Evolutionary conservation across 2,113 vertebrate species (phyloP).

Genomic region (Egretta garzetta): DNA sequence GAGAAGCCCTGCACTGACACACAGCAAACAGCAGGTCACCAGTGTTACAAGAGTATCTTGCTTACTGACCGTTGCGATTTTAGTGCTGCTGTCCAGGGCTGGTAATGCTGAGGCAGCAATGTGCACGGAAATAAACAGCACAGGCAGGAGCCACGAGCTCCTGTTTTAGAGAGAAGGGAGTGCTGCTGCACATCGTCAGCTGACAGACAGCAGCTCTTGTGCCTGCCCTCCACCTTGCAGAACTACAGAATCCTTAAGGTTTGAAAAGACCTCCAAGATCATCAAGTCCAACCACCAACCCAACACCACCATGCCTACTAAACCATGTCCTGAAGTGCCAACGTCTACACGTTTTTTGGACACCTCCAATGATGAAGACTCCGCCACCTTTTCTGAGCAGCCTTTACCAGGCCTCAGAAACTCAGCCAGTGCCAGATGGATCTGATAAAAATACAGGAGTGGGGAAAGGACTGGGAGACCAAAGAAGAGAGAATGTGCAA

Average conservation of each 20-base stretch:
- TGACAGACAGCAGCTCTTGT: not conserved
- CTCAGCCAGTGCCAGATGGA: not conserved
- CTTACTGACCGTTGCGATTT: not conserved
- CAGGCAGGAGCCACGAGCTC: not conserved
- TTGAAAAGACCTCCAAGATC: no score
- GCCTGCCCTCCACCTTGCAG: fast-evolving
- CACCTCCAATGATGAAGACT: no score
- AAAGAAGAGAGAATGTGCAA: not conserved
- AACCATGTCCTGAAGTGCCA: no score
- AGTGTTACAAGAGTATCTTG: not conserved
- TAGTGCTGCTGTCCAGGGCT: not conserved
- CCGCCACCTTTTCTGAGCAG: no score
- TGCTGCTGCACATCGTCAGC: not conserved
- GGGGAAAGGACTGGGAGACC: not conserved
- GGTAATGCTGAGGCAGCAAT: not conserved
- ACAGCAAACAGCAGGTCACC: not conserved
- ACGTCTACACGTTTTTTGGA: no score
- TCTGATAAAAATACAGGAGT: not conserved
- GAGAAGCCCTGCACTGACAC: not conserved
- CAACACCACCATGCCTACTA: no score
- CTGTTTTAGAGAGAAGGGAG: not conserved
- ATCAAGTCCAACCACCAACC: no score
- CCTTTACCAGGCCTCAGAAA: not conserved
- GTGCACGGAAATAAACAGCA: not conserved
- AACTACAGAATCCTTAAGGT: no score